A percentile compares a stretch with the other conserved stretches of the same genome.
Evolutionary conservation across 2,113 vertebrate species (phyloP).

Genomic region (Turnix velox): DNA sequence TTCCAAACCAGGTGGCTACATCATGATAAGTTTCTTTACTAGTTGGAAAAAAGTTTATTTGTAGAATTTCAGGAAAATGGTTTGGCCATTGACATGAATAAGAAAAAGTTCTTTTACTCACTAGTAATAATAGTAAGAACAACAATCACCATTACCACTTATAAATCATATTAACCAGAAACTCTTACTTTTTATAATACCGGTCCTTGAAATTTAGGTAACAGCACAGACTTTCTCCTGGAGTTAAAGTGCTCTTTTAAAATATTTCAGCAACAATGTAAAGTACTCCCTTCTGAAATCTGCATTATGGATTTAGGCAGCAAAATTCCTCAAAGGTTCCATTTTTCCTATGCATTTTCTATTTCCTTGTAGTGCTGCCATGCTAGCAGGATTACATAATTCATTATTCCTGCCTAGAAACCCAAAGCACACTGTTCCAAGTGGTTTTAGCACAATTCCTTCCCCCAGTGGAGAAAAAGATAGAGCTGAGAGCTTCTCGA

Average conservation of each 20-base stretch:
- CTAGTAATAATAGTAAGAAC: not conserved
- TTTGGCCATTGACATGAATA: not conserved
- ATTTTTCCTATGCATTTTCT: constrained; percentile 9
- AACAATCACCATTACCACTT: not conserved
- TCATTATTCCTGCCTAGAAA: not conserved
- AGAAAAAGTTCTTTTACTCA: not conserved
- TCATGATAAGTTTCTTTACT: not conserved
- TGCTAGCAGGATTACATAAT: constrained; percentile 8
- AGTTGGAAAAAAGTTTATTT: not conserved
- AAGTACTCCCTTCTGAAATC: constrained; percentile 4
- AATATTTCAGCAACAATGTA: not conserved
- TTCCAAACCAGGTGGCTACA: not conserved
- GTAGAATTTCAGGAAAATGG: not conserved
- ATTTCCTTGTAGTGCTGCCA: rapidly evolving
- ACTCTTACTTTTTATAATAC: not conserved
- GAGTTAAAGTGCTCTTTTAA: not conserved
- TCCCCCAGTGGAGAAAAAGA: not conserved
- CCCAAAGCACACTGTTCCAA: not conserved
- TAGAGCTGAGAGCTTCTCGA: not conserved
- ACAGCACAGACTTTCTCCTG: not conserved
- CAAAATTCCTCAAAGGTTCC: constrained; percentile 15
- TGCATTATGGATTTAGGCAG: constrained; percentile 18
- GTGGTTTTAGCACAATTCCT: not conserved
- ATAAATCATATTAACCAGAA: not conserved
- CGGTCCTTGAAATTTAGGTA: not conserved